These are phyloP conservation scores for Hanleya hanleyi DNA, from an alignment of 2,888 invertebrate genomes.

Conservation along the genomic window DNA sequence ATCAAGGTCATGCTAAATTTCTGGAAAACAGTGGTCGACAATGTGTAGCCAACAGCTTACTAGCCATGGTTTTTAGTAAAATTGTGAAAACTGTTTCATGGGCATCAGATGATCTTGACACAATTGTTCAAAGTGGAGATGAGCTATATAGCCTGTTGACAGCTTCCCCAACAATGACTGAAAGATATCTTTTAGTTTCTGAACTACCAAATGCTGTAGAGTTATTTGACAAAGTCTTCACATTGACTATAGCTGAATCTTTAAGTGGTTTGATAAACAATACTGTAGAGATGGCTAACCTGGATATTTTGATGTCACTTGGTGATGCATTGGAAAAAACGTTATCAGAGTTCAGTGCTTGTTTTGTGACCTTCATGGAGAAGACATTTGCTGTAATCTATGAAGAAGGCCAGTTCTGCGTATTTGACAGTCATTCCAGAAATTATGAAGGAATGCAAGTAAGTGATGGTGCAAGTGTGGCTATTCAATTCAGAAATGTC, in stretches of 20 bases:
- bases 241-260: background rate
- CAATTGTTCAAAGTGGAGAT: background rate
- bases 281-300: background rate
- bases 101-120: background rate
- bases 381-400: background rate
- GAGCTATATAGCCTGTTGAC: background rate
- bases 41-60: background rate
- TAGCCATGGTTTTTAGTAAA: background rate
- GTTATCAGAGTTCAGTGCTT: background rate
- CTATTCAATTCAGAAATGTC: background rate
- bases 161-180: background rate
- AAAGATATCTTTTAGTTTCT: background rate
- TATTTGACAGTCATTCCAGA: background rate
- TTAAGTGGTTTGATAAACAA: background rate
- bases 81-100: background rate
- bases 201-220: background rate
- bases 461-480: background rate
- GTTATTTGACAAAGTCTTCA: background rate
- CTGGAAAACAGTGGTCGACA: background rate
- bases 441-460: background rate
- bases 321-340: background rate
- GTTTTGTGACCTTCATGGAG: background rate
- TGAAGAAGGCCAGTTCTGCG: background rate
- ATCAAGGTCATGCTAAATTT: background rate
- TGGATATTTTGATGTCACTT: background rate